These are phyloP conservation scores for Uloborus diversus DNA, from an alignment of 1,140 invertebrate species.

Conservation along the genomic window DNA sequence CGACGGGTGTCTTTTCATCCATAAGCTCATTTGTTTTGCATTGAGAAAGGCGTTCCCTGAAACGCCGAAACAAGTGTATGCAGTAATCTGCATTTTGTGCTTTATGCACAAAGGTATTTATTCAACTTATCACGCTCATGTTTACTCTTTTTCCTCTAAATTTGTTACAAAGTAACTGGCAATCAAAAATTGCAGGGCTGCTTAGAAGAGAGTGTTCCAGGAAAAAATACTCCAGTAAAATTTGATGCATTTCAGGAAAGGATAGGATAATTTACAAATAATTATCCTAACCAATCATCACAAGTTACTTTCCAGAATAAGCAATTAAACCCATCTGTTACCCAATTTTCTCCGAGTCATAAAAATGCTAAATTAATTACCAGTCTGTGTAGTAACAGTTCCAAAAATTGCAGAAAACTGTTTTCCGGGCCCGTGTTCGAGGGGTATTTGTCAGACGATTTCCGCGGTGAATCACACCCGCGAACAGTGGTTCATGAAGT, in stretches of 20 bases:
- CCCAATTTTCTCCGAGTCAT: background rate
- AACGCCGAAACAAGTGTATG: no score
- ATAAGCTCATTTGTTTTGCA: no score
- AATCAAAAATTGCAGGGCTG: no score
- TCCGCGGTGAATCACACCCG: constrained; percentile 34
- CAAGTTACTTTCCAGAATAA: background rate
- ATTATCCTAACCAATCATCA: background rate
- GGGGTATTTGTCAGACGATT: constrained; percentile 39
- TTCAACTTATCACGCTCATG: no score
- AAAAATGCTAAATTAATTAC: background rate
- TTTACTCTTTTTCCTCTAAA: no score
- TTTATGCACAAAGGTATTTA: no score
- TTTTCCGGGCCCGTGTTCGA: constrained; percentile 11
- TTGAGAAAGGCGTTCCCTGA: no score
- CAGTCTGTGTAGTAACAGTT: background rate
- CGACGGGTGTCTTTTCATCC: no score
- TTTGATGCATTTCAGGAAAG: background rate
- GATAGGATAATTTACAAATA: background rate
- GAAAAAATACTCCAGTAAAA: no score
- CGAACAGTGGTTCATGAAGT: background rate
- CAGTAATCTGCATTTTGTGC: no score
- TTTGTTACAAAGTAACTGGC: no score
- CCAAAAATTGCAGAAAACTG: background rate
- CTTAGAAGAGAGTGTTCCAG: no score
- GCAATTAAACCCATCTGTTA: background rate